A percentile compares a stretch with the other conserved stretches of the same genome.
Evolutionary conservation across 1,140 invertebrate genomes (phyloP).

Genomic region (Pentalonia nigronervosa): DNA sequence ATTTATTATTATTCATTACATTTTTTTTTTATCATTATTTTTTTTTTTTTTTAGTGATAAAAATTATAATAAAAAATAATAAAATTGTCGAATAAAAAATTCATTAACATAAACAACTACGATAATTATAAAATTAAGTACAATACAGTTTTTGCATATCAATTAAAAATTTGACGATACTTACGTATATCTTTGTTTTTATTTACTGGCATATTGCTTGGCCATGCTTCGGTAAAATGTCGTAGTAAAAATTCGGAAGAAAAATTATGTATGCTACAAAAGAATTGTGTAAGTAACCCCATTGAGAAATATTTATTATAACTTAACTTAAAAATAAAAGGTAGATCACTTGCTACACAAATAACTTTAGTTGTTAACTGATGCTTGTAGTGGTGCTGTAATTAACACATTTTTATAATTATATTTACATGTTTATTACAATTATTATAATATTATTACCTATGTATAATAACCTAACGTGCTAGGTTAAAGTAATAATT

Average conservation of each 20-base stretch:
- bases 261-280: not conserved
- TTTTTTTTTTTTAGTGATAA: too few relatives aligned
- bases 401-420: too few relatives aligned
- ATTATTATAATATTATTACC: too few relatives aligned
- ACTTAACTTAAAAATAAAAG: not conserved
- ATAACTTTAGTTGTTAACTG: not conserved
- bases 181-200: not conserved
- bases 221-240: not conserved
- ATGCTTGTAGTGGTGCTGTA: not conserved
- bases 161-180: not conserved
- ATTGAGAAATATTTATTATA: not conserved
- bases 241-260: not conserved
- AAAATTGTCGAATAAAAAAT: not conserved
- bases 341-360: not conserved
- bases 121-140: not conserved
- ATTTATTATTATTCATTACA: too few relatives aligned
- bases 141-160: not conserved
- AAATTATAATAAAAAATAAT: too few relatives aligned
- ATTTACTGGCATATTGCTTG: not conserved
- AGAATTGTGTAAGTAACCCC: not conserved
- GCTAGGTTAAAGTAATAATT: not conserved
- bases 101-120: not conserved
- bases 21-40: too few relatives aligned
- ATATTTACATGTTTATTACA: too few relatives aligned
- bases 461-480: not conserved